Percentiles rank a stretch among this genome's conserved stretches.
These are phyloP conservation scores for Ganaspis sp. DNA, from an alignment of 1,140 invertebrate genomes.

Conservation along the genomic window DNA sequence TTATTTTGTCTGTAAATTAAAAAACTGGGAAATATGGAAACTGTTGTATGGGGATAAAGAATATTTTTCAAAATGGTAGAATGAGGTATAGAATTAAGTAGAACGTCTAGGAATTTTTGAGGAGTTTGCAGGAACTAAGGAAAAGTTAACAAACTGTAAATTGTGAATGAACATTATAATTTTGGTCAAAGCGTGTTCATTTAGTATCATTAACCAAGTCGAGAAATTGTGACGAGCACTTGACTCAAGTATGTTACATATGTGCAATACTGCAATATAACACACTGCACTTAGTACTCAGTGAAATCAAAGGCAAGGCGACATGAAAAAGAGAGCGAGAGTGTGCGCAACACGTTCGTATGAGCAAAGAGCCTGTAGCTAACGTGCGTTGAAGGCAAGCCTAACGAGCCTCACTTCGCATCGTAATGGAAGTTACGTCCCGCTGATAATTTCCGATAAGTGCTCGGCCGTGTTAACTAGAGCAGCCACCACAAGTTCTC, in stretches of 20 bases:
- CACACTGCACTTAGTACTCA: conserved; percentile 10
- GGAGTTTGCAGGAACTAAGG: no score
- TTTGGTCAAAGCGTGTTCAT: neutral
- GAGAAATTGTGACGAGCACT: neutral
- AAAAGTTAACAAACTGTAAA: no score
- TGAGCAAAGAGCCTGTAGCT: conserved; percentile 35
- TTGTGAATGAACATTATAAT: neutral
- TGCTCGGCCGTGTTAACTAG: conserved; percentile 69
- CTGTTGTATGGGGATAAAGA: no score
- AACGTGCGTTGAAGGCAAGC: conserved; percentile 62
- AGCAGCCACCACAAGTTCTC: conserved; percentile 50
- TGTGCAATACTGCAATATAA: conserved; percentile 22
- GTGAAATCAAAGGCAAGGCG: conserved; percentile 19
- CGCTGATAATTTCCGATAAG: conserved; percentile 74
- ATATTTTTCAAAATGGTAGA: no score
- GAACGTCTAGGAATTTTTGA: no score
- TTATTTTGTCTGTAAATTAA: no score
- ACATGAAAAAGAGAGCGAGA: conserved; percentile 40
- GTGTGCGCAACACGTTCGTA: conserved; percentile 9
- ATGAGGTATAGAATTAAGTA: no score
- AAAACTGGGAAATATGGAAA: no score
- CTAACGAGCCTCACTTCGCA: conserved; percentile 54
- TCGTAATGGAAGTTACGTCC: conserved; percentile 69
- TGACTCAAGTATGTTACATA: neutral
- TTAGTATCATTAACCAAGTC: neutral